A percentile compares a stretch with the other conserved stretches of the same genome.
Conservation (phyloP, 2,797 vertebrate genomes). For the Sylvilagus floridanus region DNA sequence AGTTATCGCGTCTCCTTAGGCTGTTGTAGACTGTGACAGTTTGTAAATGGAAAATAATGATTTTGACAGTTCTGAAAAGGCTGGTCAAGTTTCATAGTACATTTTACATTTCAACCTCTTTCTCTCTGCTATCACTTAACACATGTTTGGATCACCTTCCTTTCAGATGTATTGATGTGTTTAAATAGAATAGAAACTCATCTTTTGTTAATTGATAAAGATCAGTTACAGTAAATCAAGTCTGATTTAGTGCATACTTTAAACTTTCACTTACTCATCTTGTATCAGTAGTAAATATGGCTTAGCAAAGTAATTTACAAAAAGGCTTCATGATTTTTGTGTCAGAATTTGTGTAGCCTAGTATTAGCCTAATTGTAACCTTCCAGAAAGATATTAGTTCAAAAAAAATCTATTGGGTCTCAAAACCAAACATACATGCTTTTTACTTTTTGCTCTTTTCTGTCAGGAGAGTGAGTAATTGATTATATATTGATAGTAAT, state of each 20-base stretch:
- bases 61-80: conserved; percentile 59
- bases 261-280: conserved; percentile 34
- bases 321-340: background rate
- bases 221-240: conserved; percentile 42
- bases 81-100: background rate
- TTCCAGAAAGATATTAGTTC: conserved; percentile 41
- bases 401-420: conserved; percentile 25
- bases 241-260: conserved; percentile 50
- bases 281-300: background rate
- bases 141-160: conserved; percentile 21
- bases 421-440: background rate
- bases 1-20: background rate
- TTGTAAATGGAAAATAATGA: conserved; percentile 27
- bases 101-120: conserved; percentile 47
- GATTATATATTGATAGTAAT: background rate
- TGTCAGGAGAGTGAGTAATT: conserved; percentile 44
- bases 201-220: conserved; percentile 39
- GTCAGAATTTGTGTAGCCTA: conserved; percentile 28
- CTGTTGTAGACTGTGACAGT: conserved; percentile 9
- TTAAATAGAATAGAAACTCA: conserved; percentile 52
- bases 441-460: conserved; percentile 5
- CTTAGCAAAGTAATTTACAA: conserved; percentile 63
- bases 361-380: background rate
- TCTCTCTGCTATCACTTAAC: background rate
- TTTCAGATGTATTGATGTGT: conserved; percentile 59